A percentile compares a stretch with the other conserved stretches of the same genome.
These are phyloP conservation scores for Taurulus bubalis DNA, from an alignment of 2,113 vertebrate genomes.

Conservation along the genomic window DNA sequence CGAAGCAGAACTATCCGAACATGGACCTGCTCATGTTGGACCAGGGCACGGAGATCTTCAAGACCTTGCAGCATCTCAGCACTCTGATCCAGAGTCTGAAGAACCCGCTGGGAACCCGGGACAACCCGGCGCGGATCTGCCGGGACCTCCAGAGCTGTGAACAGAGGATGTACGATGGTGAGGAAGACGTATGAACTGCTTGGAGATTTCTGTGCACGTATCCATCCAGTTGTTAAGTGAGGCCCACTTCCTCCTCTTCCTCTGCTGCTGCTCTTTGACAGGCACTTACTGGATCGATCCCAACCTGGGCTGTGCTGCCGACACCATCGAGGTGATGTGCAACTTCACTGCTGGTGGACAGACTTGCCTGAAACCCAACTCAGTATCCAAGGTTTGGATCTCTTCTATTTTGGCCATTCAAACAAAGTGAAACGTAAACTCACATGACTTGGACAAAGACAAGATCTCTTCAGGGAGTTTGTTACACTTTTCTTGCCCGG, in stretches of 20 bases:
- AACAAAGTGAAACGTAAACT: conserved; percentile 13
- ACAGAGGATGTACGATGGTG: conserved; percentile 92
- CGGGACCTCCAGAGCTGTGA: conserved; percentile 97
- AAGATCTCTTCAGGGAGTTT: background rate
- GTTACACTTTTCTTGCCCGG: background rate
- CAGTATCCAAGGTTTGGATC: conserved; percentile 89
- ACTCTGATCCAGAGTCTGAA: conserved; percentile 96
- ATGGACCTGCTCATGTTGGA: conserved; percentile 90
- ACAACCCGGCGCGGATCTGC: conserved; percentile 95
- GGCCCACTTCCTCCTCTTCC: background rate
- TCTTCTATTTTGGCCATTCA: background rate
- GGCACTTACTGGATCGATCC: conserved; percentile 98
- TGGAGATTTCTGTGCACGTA: background rate
- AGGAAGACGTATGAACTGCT: conserved; percentile 29
- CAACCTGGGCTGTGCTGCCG: conserved; percentile 93
- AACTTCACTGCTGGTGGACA: conserved; percentile 95
- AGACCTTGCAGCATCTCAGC: conserved; percentile 98
- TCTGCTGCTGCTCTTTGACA: conserved; percentile 60
- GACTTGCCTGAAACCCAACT: conserved; percentile 93
- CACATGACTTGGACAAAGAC: background rate
- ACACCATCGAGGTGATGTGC: conserved; percentile 93
- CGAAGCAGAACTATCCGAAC: conserved; percentile 83
- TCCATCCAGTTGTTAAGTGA: background rate
- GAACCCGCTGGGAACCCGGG: conserved; percentile 92
- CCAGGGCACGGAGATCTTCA: conserved; percentile 93